Evolutionary conservation across 2,113 vertebrate genomes (phyloP).

Genomic region (Empidonax traillii): DNA sequence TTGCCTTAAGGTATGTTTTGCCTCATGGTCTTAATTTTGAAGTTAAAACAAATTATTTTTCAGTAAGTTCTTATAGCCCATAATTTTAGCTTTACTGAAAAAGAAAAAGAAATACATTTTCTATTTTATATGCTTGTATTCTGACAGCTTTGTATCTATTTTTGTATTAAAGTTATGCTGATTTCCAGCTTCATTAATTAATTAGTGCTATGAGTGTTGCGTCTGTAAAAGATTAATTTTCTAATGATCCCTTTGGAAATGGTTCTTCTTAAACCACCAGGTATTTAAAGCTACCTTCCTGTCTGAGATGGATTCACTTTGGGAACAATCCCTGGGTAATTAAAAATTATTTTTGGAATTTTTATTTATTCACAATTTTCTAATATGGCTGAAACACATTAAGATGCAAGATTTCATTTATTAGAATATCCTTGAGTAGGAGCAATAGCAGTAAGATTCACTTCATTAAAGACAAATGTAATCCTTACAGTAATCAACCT

Average conservation of each 20-base stretch:
- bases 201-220: background rate
- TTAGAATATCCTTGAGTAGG: slow-evolving; percentile 4
- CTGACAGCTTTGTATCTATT: background rate
- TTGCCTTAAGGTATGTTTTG: background rate
- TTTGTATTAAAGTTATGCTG: background rate
- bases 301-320: background rate
- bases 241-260: background rate
- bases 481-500: background rate
- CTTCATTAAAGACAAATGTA: slow-evolving; percentile 3
- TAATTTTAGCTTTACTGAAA: background rate
- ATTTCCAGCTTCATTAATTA: slow-evolving; percentile 33
- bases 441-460: background rate
- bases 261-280: background rate
- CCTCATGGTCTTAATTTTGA: background rate
- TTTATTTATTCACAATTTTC: slow-evolving; percentile 26
- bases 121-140: background rate
- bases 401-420: background rate
- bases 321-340: background rate
- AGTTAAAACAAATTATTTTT: background rate
- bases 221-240: slow-evolving; percentile 4
- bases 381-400: background rate
- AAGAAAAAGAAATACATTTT: background rate
- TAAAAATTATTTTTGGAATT: slow-evolving; percentile 30
- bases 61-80: background rate
- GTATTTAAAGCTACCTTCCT: slow-evolving; percentile 3